Conservation (phyloP, 23 tunicate species). For the Ascidia mentula region DNA sequence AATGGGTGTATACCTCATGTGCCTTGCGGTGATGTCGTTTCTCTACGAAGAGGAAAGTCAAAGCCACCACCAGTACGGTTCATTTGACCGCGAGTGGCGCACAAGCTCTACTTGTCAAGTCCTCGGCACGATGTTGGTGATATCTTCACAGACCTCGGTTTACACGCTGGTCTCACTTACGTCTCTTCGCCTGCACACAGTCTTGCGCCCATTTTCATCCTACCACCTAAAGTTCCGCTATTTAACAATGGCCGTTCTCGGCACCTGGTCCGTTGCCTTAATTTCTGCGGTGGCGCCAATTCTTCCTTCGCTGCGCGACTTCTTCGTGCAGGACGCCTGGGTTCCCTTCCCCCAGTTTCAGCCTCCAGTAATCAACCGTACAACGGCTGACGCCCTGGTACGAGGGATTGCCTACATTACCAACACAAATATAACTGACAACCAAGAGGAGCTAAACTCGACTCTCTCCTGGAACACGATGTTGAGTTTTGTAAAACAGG, state of each 20-base stretch:
- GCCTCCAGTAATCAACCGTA: conserved; percentile 61
- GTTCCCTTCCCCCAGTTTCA: conserved; percentile 78
- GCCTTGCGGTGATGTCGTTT: conserved; percentile 42
- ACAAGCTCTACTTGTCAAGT: conserved; percentile 55
- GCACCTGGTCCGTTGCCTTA: conserved; percentile 42
- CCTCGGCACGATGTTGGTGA: conserved; percentile 46
- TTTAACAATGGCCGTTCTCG: conserved; percentile 10
- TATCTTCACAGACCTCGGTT: conserved; percentile 77
- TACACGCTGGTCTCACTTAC: conserved; percentile 55
- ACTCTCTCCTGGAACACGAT: conserved; percentile 42
- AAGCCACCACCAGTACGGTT: conserved; percentile 14
- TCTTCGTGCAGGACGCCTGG: conserved; percentile 52
- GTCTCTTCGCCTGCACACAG: conserved; percentile 69
- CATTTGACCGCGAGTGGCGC: conserved; percentile 65
- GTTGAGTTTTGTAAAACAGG: conserved; percentile 4
- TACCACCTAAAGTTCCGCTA: conserved; percentile 31
- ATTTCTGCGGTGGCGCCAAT: conserved; percentile 52
- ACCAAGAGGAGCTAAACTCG: not conserved
- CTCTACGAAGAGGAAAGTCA: conserved; percentile 29
- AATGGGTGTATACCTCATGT: conserved; percentile 67
- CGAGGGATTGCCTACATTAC: conserved; percentile 37
- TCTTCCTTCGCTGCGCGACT: conserved; percentile 30
- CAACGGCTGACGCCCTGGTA: conserved; percentile 40
- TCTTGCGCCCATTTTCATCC: conserved; percentile 52
- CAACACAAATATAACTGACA: not conserved